Base-by-base conservation (phyloP, 2,797 vertebrate genomes). In the Galaxias olidus region DNA sequence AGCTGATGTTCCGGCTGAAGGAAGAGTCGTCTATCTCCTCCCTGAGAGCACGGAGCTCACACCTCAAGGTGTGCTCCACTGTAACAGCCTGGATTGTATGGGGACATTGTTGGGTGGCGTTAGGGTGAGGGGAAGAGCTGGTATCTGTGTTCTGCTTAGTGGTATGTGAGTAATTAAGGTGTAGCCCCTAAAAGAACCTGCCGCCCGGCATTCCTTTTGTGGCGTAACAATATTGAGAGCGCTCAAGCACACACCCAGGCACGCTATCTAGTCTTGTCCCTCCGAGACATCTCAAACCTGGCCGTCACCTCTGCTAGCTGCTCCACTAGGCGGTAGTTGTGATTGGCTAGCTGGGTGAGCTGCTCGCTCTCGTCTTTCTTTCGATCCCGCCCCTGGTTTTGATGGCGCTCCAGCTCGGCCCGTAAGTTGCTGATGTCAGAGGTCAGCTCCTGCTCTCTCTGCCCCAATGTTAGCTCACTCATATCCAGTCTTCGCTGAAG, bases 301-400 rank as follows among this genome's bases (percentile, higher is more conserved):
- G 57, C 48, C 43, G 51, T 70, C 61, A 93, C 92, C 91, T 93
- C 92, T 59, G 92, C 88, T 7, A 93, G 81, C 74, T 93, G 91
- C 77, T 93, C 92, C 78, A 93, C 92, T 62, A 93, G 67, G 4
- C 88, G 87, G n/a, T 93, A 92, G 84, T 93, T 93, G 58, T 93
- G 92, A 75, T 68, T 90, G 76, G 89, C 85, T 30, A 93, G 73
- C 65, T 93, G 90, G 4, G 79, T 81, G 61, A 93, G 85, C 68
- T 92, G 90, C 15, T 91, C 87, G 0, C 80, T 86, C 71, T 93
- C 92, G 49, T 92, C 90, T 9, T 75, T 84, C 1, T 86, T 78
- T 19, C 84, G 79, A 72, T 89, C 87, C 0, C 87, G 82, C 9
- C 88, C 88, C 58, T 84, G 85, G 65, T 61, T 81, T 15, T 86